A percentile compares a stretch with the other conserved stretches of the same genome.
Conservation (phyloP, 2,113 vertebrate genomes). For the Ciconia stormi region DNA sequence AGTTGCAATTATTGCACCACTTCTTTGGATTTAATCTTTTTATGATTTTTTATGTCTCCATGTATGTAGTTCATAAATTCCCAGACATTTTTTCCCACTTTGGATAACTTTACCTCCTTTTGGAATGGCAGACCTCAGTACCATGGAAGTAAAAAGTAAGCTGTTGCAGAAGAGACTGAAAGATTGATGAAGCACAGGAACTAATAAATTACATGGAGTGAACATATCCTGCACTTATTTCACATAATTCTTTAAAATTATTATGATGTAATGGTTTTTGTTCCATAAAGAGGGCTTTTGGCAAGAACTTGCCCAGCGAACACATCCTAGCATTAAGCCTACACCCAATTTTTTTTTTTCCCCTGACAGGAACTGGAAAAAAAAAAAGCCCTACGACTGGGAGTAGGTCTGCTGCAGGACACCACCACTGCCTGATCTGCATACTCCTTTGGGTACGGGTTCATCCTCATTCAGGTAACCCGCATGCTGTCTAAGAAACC, state of each 20-base stretch:
- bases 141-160: not conserved
- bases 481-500: not conserved
- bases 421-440: not conserved
- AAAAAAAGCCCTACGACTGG: not conserved
- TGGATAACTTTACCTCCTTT: conserved; percentile 34
- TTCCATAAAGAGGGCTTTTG: not conserved
- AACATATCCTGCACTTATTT: conserved; percentile 24
- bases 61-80: conserved; percentile 32
- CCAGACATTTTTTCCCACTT: conserved; percentile 1
- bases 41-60: not conserved
- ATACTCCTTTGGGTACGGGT: not conserved
- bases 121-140: not conserved
- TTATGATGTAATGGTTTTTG: conserved; percentile 22
- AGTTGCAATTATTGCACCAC: not conserved
- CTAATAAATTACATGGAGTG: conserved; percentile 15
- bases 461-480: not conserved
- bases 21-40: not conserved
- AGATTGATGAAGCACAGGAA: conserved; percentile 48
- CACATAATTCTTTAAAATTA: conserved; percentile 43
- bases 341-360: not conserved
- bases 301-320: conserved; percentile 8
- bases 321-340: not conserved
- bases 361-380: not conserved
- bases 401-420: not conserved
- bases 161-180: conserved; percentile 37